Base-by-base conservation (phyloP, 2,113 vertebrate genomes). In the Theristicus caerulescens region DNA sequence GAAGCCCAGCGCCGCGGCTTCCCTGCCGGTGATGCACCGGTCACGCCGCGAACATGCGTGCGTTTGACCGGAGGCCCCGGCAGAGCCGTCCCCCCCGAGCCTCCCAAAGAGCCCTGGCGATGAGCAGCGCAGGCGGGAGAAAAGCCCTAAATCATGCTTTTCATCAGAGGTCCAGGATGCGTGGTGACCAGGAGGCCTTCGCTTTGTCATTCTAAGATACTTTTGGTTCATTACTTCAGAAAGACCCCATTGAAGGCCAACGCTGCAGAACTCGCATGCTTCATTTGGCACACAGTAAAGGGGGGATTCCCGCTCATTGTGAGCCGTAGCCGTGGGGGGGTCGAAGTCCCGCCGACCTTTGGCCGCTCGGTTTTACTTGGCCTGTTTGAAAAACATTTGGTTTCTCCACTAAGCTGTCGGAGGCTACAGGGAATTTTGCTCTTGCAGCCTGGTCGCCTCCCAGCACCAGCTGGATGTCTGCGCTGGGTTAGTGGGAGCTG, bases 171-270 rank as follows among this genome's bases (percentile, higher is more conserved):
- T 19, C 6, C 70, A 31, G 91, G 91, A 20, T 64, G 57, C 26
- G 6, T 1, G 34, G 80, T 4, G 76, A 31, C n/a, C 64, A 6
- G 77, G 81, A 29, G 6, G n/a, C 61, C 2, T 9, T 59, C 59
- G 4, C 57, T 70, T 59, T 94, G 92, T 86, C 88, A 82, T 44
- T 58, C 22, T 25, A 38, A 65, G 89, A 4, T 9, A 4, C 92
- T 92, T 65, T 74, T 92, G 92, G 77, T 89, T 94, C 82, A 82
- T 94, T 82, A 59, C 94, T 93, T 46, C 94, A 57, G 88, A 84
- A 88, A 93, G 83, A 17, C 25, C 82, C 64, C 52, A 32, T 71
- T 61, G 94, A 49, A 11, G 79, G 5, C 19, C 73, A 10, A 3
- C 29, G 26, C 66, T 32, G 73, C 79, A 18, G 19, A 32, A 6